phyloP scores from a whole-genome alignment of 2,888 invertebrate species.

The Eupithecia exiguata region DNA sequence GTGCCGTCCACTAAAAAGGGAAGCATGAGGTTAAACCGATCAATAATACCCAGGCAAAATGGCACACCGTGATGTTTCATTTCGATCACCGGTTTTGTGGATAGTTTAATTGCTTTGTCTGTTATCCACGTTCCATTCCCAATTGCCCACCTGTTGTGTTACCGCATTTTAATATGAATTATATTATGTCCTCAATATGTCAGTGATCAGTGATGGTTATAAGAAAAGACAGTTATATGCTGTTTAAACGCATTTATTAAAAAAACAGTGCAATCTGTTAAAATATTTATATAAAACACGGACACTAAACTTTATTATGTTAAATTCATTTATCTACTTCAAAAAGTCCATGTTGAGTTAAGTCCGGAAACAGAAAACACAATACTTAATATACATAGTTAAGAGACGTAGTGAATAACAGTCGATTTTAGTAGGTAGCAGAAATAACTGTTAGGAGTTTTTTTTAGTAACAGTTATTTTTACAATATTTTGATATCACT shows the following conservation, averaged over 20 bases:
- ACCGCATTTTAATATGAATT: neutral
- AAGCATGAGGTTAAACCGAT: neutral
- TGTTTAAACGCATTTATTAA: neutral
- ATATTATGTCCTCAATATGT: neutral
- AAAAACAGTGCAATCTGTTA: neutral
- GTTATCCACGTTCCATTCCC: neutral
- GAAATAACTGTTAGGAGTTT: neutral
- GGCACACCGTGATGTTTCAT: neutral
- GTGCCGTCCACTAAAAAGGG: neutral
- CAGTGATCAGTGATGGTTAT: neutral
- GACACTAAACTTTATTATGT: neutral
- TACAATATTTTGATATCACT: no score
- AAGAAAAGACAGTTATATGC: neutral
- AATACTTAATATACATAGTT: no score
- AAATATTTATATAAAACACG: neutral
- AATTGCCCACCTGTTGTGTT: neutral
- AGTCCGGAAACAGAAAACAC: neutral
- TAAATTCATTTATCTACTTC: neutral
- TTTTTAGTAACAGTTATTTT: no score
- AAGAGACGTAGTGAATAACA: neutral
- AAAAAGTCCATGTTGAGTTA: neutral
- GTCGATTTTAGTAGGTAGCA: neutral
- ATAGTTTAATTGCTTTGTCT: slow-evolving; percentile 2
- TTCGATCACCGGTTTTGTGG: neutral
- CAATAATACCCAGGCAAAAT: neutral